These are phyloP conservation scores for Drosophila mettleri DNA, from an alignment of 2,888 invertebrate species.

Conservation along the genomic window DNA sequence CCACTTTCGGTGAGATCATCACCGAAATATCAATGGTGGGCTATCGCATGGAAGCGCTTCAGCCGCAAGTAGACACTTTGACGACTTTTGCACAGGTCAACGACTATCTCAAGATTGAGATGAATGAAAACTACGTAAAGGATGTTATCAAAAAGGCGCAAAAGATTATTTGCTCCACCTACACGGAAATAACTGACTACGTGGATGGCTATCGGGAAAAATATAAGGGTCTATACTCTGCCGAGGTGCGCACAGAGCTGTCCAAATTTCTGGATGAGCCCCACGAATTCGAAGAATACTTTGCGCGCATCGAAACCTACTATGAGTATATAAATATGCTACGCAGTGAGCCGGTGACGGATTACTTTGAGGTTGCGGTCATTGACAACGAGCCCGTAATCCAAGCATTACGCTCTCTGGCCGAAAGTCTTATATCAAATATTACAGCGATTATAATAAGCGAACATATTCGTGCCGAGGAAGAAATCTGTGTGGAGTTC, in stretches of 20 bases:
- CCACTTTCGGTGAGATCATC: conserved; percentile 87
- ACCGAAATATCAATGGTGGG: conserved; percentile 87
- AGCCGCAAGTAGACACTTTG: conserved; percentile 83
- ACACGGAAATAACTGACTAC: conserved; percentile 87
- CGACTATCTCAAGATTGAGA: conserved; percentile 87
- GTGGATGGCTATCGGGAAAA: conserved; percentile 86
- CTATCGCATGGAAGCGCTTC: conserved; percentile 87
- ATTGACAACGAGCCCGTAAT: conserved; percentile 88
- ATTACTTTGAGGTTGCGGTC: conserved; percentile 89
- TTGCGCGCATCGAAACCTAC: conserved; percentile 88
- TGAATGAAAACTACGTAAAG: conserved; percentile 87
- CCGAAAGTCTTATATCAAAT: conserved; percentile 87
- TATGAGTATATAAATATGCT: conserved; percentile 87
- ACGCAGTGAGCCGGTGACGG: conserved; percentile 88
- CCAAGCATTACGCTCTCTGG: conserved; percentile 87
- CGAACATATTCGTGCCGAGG: conserved; percentile 88
- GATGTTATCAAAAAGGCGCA: conserved; percentile 86
- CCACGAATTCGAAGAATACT: conserved; percentile 87
- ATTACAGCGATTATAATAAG: conserved; percentile 88
- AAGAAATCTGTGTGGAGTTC: conserved; percentile 90
- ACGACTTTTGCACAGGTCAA: conserved; percentile 41
- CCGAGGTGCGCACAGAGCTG: conserved; percentile 85
- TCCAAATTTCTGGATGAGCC: conserved; percentile 86
- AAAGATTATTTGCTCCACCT: conserved; percentile 86
- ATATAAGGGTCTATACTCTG: conserved; percentile 87